phyloP scores from a whole-genome alignment of 2,888 invertebrate genomes.

The Idaea straminata region DNA sequence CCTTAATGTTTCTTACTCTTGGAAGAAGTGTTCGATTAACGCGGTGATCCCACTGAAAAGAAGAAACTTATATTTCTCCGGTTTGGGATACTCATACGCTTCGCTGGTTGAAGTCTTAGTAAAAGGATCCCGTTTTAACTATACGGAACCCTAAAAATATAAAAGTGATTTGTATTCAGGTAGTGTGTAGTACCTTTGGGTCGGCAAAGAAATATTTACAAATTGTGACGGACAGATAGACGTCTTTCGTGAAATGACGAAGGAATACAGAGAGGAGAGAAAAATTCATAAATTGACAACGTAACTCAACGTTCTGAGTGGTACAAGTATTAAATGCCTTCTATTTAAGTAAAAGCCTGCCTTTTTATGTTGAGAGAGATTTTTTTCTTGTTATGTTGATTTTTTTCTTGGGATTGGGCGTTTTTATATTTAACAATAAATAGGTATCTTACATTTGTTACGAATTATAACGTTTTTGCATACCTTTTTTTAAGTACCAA shows the following conservation, averaged over 20 bases:
- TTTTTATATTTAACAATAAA: background rate
- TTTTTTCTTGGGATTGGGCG: background rate
- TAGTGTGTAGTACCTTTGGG: constrained; percentile 27
- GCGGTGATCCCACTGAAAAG: too few species aligned
- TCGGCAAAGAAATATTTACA: constrained; percentile 43
- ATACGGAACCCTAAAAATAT: constrained; percentile 12
- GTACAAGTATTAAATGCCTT: background rate
- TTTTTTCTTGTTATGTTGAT: background rate
- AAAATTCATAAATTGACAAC: constrained; percentile 3
- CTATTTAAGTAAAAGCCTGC: background rate
- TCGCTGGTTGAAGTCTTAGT: too few species aligned
- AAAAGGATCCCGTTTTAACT: too few species aligned
- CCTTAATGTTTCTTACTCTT: too few species aligned
- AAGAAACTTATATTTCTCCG: too few species aligned
- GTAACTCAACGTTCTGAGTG: background rate
- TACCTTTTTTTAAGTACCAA: too few species aligned
- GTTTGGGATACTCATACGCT: too few species aligned
- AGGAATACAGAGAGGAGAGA: background rate
- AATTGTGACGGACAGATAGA: constrained; percentile 48
- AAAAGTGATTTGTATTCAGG: constrained; percentile 25
- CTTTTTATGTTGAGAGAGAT: background rate
- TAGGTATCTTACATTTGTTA: background rate
- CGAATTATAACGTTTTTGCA: too few species aligned
- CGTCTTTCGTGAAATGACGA: constrained; percentile 21
- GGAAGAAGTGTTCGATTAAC: too few species aligned